These are phyloP conservation scores for Aporophyla nigra DNA, from an alignment of 2,888 invertebrate species.

Conservation along the genomic window DNA sequence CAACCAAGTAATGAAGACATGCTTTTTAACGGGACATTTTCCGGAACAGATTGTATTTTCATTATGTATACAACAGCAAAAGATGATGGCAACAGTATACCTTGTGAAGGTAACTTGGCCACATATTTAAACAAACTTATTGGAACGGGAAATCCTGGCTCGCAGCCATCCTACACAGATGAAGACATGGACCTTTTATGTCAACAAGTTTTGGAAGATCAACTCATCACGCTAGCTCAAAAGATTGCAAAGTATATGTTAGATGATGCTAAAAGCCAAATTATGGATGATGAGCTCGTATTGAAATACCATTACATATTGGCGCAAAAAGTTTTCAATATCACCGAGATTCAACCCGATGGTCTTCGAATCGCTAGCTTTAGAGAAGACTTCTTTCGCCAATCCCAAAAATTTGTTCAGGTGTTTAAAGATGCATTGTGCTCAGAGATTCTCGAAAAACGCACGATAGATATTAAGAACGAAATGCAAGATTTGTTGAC, in stretches of 20 bases:
- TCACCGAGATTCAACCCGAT: neutral
- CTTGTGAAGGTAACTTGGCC: neutral
- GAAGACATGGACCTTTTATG: slow-evolving; percentile 2
- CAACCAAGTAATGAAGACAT: neutral
- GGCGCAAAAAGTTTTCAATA: neutral
- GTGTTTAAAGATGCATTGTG: slow-evolving; percentile 12
- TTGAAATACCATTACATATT: neutral
- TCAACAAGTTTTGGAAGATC: slow-evolving; percentile 12
- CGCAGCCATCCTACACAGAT: neutral
- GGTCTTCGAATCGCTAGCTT: slow-evolving; percentile 9
- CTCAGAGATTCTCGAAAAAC: neutral
- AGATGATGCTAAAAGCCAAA: neutral
- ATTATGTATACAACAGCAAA: slow-evolving; percentile 25
- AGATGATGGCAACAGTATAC: neutral
- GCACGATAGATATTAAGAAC: neutral
- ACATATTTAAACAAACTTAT: slow-evolving; percentile 15
- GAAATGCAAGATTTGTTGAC: neutral
- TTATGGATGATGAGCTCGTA: slow-evolving; percentile 3
- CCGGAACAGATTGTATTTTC: slow-evolving; percentile 17
- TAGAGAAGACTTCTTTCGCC: neutral
- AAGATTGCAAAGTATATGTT: neutral
- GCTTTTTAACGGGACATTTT: slow-evolving; percentile 1
- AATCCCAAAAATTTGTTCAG: neutral
- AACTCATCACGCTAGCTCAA: neutral
- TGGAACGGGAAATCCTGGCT: slow-evolving; percentile 10